Percentiles rank a stretch among this genome's conserved stretches.
Evolutionary conservation across 2,113 vertebrate species (phyloP).

Genomic region (Marmota flaviventris): DNA sequence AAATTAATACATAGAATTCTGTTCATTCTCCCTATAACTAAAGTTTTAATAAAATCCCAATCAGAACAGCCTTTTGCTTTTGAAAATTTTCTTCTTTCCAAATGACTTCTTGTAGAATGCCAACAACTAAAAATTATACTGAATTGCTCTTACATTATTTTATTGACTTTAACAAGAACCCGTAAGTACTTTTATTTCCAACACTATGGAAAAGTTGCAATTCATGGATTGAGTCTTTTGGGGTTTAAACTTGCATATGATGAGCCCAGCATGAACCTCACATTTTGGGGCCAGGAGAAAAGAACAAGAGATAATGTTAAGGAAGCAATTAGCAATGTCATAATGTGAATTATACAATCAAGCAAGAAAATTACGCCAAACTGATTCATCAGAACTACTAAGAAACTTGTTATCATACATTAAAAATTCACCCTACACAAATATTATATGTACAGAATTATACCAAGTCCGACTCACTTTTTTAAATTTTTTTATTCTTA

Average conservation of each 20-base stretch:
- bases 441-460: background rate
- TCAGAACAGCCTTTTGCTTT: background rate
- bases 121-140: background rate
- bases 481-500: too few relatives aligned
- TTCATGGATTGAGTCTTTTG: accelerated
- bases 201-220: background rate
- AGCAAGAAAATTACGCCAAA: slow-evolving; percentile 26
- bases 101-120: background rate
- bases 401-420: slow-evolving; percentile 41
- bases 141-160: background rate
- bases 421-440: slow-evolving; percentile 23
- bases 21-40: background rate
- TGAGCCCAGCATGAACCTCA: background rate
- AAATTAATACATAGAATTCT: background rate
- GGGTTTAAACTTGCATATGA: background rate
- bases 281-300: background rate
- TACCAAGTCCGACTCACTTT: background rate
- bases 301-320: background rate
- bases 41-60: background rate
- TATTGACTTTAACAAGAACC: background rate
- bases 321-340: background rate
- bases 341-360: slow-evolving; percentile 55
- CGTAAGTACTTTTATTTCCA: background rate
- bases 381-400: slow-evolving; percentile 40
- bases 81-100: background rate